These are phyloP conservation scores for Saccostrea glomerata DNA, from an alignment of 1,140 invertebrate genomes.

Conservation along the genomic window DNA sequence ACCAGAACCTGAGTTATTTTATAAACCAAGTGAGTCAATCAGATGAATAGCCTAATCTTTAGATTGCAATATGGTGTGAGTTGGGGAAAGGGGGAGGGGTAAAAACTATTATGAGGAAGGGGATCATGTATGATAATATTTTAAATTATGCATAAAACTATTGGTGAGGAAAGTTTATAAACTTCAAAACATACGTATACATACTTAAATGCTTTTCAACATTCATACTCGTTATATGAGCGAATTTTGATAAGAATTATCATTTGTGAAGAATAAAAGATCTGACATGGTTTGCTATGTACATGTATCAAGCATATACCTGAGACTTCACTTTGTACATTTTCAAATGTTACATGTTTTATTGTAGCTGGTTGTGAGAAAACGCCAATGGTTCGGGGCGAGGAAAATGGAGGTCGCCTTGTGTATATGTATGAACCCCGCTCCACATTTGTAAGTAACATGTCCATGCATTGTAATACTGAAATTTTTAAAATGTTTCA, in stretches of 20 bases:
- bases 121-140: too few relatives aligned
- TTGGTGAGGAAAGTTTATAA: too few relatives aligned
- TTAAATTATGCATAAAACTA: too few relatives aligned
- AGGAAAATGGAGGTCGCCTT: constrained; percentile 90
- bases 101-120: too few relatives aligned
- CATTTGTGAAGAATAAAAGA: too few relatives aligned
- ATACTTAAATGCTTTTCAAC: too few relatives aligned
- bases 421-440: constrained; percentile 93
- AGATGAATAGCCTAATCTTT: neutral
- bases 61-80: too few relatives aligned
- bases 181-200: too few relatives aligned
- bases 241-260: too few relatives aligned
- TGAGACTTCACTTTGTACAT: neutral
- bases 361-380: constrained; percentile 75
- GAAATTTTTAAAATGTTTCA: neutral
- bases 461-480: neutral
- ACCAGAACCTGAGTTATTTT: constrained; percentile 88
- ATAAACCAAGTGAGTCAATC: constrained; percentile 80
- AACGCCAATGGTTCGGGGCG: constrained; percentile 74
- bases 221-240: too few relatives aligned
- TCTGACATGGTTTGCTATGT: neutral
- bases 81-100: too few relatives aligned
- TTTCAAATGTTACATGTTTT: neutral
- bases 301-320: neutral
- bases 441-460: constrained; percentile 89